Evolutionary conservation across 2,888 invertebrate species (phyloP), one percentile per base, ranked within the genome.

Genomic region (Cheilosia scutellata): DNA sequence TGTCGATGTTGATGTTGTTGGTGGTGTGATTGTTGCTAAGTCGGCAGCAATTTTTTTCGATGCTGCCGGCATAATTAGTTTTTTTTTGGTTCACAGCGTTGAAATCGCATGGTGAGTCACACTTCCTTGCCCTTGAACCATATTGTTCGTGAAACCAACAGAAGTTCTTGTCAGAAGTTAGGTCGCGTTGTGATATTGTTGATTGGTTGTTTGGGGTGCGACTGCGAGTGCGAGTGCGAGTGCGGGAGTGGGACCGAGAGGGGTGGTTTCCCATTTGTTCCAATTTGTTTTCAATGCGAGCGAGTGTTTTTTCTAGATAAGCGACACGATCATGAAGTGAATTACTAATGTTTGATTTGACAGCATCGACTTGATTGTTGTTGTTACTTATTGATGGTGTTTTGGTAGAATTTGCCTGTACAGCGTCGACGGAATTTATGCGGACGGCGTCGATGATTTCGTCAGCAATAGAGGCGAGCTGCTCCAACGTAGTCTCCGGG

Each of bases 71-170:
- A n/a, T n/a, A n/a, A n/a, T n/a, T n/a, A n/a, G n/a, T n/a, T n/a
- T n/a, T n/a, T n/a, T n/a, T n/a, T n/a, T n/a, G n/a, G n/a, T n/a
- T n/a, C n/a, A n/a, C n/a, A n/a, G n/a, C 4, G 33, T 65, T 37
- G 63, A 33, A 49, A 49, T 33, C 49, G 49, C 33, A 11, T n/a
- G 47, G 62, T 44, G 62, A 7, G 16, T 62, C 62, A 31, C 65
- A 66, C 51, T 33, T 66, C 11, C n/a, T 20, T 31, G 44, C 62
- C 29, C 27, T 44, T 29, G 44, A 47, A 47, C 66, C 51, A 13
- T 66, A 66, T 40, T 6, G 29, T 25, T 37, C 53, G 16, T 66
- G 66, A 27, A 40, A 66, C 53, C 66, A 66, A 66, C 66, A 65
- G 3, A 49, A 33, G 20, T 49, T 16, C 2, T 66, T n/a, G 7